Evolutionary conservation across 1,140 invertebrate genomes (phyloP), one percentile per base, ranked within the genome.

Genomic region (Drosophila albomicans): DNA sequence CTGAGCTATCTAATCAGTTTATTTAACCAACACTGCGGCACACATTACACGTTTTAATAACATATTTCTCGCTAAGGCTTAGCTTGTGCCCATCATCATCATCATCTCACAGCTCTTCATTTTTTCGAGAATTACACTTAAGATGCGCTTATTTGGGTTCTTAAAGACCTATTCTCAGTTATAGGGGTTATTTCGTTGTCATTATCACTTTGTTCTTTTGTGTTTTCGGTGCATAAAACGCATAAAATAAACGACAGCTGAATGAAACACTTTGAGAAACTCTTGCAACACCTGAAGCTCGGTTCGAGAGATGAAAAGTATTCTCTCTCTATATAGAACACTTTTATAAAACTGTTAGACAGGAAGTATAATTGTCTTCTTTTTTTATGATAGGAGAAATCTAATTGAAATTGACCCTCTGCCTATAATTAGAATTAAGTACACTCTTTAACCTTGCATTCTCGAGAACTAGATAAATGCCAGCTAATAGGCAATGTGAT

Each of bases 1-100:
- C 54, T 41, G 35, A 58, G 56, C 56, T 63, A 63, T 63, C 48
- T 63, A 49, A 56, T 56, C 52, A 56, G 52, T 56, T 56, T 56
- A 56, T 56, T 56, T 56, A 38, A 38, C 6, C 30, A 56, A 38
- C 30, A 20, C 41, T 43, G 41, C 41, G 41, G 41, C 41, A 43
- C 41, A 43, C 41, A 56, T 38, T 56, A 56, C 32, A 38, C 32
- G 6, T 56, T 56, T 56, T 56, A 56, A 56, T 56, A 56, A 56
- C 52, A 38, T 38, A 38, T 56, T 56, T 56, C 52, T 38, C 6
- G 32, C 15, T 35, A 56, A 56, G 52, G 32, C 52, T 56, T 56
- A 56, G 52, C 52, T 56, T 56, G 52, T 56, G 52, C 52, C 51
- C 20, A 25, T 25, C 20, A 25, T 49, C 45, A n/a, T 57, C 63